phyloP scores from a whole-genome alignment of 2,888 invertebrate genomes.

The Lamellibrachia columna region DNA sequence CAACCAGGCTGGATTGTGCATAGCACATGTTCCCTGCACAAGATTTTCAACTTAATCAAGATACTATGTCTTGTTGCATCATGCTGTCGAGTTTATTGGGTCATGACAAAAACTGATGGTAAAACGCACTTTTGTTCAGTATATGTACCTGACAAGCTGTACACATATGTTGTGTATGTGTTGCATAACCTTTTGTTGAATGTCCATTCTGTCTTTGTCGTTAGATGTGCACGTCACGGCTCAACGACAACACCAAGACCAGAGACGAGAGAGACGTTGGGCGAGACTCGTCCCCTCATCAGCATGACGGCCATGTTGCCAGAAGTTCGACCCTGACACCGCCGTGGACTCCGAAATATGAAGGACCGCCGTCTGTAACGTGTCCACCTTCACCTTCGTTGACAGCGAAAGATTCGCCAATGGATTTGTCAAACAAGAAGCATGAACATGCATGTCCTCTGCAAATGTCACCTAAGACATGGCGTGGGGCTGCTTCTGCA shows the following conservation, averaged over 20 bases:
- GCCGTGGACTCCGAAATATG: neutral
- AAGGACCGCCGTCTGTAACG: neutral
- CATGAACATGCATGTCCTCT: neutral
- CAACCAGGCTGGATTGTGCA: too few species aligned
- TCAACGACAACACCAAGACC: neutral
- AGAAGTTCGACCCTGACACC: neutral
- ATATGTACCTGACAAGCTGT: too few species aligned
- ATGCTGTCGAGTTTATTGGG: neutral
- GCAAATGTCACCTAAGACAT: neutral
- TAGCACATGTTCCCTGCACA: too few species aligned
- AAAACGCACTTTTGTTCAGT: too few species aligned
- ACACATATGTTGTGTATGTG: neutral
- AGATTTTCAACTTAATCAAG: too few species aligned
- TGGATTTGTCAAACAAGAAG: neutral
- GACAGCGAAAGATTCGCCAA: neutral
- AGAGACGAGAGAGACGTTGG: neutral
- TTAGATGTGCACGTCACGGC: slow-evolving; percentile 3
- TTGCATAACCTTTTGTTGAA: neutral
- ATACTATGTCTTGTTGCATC: too few species aligned
- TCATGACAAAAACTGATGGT: neutral
- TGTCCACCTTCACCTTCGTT: neutral
- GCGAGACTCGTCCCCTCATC: neutral
- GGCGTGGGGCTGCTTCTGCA: neutral
- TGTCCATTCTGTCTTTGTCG: neutral
- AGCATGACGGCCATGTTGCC: neutral